Conservation (phyloP, 2,113 vertebrate species). For the Climacteris rufus region DNA sequence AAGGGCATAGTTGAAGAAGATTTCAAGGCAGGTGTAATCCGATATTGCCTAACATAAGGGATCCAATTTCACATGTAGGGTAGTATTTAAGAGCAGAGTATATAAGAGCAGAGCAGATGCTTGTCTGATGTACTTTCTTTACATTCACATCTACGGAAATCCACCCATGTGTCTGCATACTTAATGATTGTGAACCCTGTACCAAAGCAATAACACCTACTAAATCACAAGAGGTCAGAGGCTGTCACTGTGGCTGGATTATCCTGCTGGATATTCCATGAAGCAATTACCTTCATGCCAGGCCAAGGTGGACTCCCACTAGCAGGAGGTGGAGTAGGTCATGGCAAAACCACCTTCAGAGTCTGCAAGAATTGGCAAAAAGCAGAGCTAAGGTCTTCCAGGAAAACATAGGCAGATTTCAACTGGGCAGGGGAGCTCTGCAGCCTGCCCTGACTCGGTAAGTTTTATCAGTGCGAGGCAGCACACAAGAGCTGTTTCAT, state of each 20-base stretch:
- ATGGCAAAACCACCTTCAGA: background rate
- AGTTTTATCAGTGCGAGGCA: background rate
- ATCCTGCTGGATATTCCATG: background rate
- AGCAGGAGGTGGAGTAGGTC: background rate
- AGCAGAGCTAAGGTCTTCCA: background rate
- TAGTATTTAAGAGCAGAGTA: too few relatives aligned
- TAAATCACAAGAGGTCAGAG: background rate
- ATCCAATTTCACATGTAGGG: background rate
- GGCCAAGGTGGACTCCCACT: too few relatives aligned
- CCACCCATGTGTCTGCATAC: background rate
- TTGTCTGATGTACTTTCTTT: background rate
- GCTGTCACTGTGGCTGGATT: background rate
- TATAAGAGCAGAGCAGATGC: background rate
- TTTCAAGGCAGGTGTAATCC: background rate
- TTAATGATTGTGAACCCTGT: background rate
- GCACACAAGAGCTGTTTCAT: fast-evolving
- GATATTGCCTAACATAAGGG: background rate
- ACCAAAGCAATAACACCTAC: background rate
- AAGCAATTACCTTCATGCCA: fast-evolving
- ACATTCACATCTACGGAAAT: background rate
- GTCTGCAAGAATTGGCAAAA: background rate
- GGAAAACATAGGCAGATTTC: background rate
- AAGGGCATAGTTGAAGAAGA: background rate
- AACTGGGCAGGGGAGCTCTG: background rate
- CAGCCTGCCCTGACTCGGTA: fast-evolving